Evolutionary conservation across 2,113 vertebrate species (phyloP).

Genomic region (Myanophis thanlyinensis): DNA sequence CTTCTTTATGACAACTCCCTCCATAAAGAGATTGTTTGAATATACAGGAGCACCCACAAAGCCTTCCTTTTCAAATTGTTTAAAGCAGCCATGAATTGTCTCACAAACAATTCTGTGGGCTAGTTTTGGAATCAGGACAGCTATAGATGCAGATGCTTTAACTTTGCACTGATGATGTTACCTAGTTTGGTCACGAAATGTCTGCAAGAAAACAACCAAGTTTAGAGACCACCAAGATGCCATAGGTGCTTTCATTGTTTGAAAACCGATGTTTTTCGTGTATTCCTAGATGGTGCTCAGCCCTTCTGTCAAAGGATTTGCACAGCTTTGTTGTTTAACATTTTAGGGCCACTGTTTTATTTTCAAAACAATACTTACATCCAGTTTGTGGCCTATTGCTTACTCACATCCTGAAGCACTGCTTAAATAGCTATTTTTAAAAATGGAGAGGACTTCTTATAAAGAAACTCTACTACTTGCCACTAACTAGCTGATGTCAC

Average conservation of each 20-base stretch:
- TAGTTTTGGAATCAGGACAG: neutral
- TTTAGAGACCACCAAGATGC: too few relatives aligned
- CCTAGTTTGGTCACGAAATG: too few relatives aligned
- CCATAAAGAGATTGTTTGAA: neutral
- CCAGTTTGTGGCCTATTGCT: neutral
- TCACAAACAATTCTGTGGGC: neutral
- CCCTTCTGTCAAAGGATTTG: too few relatives aligned
- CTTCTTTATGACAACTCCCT: too few relatives aligned
- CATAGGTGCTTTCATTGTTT: too few relatives aligned
- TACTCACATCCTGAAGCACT: neutral
- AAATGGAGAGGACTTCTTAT: neutral
- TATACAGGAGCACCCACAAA: neutral
- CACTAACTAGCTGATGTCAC: neutral
- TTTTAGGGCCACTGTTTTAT: constrained; percentile 31
- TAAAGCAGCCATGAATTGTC: neutral
- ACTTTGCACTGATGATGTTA: neutral
- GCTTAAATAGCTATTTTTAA: too few relatives aligned
- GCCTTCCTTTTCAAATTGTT: neutral
- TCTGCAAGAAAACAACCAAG: too few relatives aligned
- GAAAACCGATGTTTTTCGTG: too few relatives aligned
- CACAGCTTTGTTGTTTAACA: neutral
- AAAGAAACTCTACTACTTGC: neutral
- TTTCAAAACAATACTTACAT: neutral
- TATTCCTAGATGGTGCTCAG: too few relatives aligned
- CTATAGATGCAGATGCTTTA: neutral